Evolutionary conservation across 2,113 vertebrate species (phyloP), one percentile per base, ranked within the genome.

Genomic region (Callaeas wilsoni): DNA sequence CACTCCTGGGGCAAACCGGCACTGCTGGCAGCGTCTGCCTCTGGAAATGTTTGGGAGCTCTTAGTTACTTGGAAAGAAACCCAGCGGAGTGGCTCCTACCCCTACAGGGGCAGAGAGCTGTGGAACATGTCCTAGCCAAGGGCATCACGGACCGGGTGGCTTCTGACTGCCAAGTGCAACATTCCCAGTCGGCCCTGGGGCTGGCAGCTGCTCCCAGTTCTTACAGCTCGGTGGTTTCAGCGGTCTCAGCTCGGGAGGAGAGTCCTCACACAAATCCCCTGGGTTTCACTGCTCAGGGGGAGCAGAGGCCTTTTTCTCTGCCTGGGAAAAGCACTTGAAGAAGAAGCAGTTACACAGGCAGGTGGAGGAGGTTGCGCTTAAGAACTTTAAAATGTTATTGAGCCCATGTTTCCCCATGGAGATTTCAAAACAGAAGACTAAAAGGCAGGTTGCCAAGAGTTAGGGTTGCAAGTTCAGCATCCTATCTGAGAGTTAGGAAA

Each of bases 171-270:
- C 68, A 3, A 3, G 70, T 12, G 65, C 30, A 23, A 9, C 7
- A 0, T 12, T 6, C 3, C 0, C 0, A 37, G 22, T 26, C 39
- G 65, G 13, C 49, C 41, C 46, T 57, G 26, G 50, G 42, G 20
- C 81, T 79, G 71, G 78, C 37, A 77, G 26, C 65, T 82, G 79
- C 65, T 80, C 53, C 70, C 23, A 7, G 57, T 30, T 11, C 1
- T 26, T 49, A 21, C 47, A 88, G 65, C 53, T 26, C 4, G 35
- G 16, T 53, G 12, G 1, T 33, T 37, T 25, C 68, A 21, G 14
- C 0, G 3, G 3, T 11, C 71, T 76, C 75, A 35, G 56, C 44
- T 12, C 9, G 17, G 23, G 44, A n/a, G 47, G 6, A 41, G 30
- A 69, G 12, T 13, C 73, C 56, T 64, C 29, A 5, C 50, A 37